Evolutionary conservation across 1,140 invertebrate genomes (phyloP), one percentile per base, ranked within the genome.

Genomic region (Oncopodura yosiiana): DNA sequence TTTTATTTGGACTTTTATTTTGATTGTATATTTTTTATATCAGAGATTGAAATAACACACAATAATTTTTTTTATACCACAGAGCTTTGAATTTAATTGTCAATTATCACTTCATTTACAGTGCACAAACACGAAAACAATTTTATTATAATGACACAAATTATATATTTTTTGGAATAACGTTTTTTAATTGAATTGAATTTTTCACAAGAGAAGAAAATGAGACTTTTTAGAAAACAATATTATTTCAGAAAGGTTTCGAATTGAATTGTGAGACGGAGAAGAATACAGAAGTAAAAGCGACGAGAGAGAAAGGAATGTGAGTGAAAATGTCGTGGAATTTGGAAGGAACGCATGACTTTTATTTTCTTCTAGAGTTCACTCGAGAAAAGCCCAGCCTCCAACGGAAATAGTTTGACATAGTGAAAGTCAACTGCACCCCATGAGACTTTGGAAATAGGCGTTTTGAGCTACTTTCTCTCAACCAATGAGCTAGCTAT

Each of bases 401-500:
- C n/a, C n/a, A n/a, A n/a, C n/a, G n/a, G n/a, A n/a, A n/a, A n/a
- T n/a, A n/a, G n/a, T n/a, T n/a, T n/a, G n/a, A 34, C 14, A 32
- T 9, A 29, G 51, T 34, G 45, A 53, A 49, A 58, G 56, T 53
- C 21, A 49, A 42, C 46, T 43, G 46, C 46, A 21, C 6, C n/a
- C 52, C 52, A 49, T 32, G 43, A 8, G 37, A 34, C 4, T 12
- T 4, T 14, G 2, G 23, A 9, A n/a, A 34, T 8, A 36, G 56
- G 50, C 39, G 56, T 34, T 32, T 23, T 32, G 14, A 18, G 44
- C 34, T 27, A 44, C 45, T 44, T 53, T 49, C 50, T 18, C 36
- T n/a, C 50, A 5, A 16, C 56, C 56, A 58, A 58, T 58, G 46
- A 18, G 3, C 19, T 16, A 14, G 3, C 26, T 48, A 55, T 36